Evolutionary conservation across 92 coral and sea anemone species (phyloP), one percentile per base, ranked within the genome.

Genomic region (Phenganax subtilis): DNA sequence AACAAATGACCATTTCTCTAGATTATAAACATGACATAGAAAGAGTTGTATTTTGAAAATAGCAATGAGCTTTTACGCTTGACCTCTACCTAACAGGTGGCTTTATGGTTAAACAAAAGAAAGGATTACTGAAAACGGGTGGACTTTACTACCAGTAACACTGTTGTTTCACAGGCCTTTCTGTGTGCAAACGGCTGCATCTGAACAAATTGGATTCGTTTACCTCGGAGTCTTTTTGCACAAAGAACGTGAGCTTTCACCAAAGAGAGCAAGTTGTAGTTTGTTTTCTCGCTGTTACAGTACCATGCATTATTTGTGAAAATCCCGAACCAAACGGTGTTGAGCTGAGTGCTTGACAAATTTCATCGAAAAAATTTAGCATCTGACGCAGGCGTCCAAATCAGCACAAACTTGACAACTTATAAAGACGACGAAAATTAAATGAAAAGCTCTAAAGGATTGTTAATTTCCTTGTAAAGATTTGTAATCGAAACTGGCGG

Each of bases 1-100:
- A 15, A 8, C 16, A 17, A 17, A 15, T 17, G 67, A 14, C 7
- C 25, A 28, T 15, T 14, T 2, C 67, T 27, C 2, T 7, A 14
- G 27, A 28, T 61, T 61, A 5, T 61, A 61, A 61, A 61, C n/a
- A 28, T 5, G 27, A 7, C 27, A 17, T 0, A 7, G 25, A 66
- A 66, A 66, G 12, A 30, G 31, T 47, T 30, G 28, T 30, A 53
- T 10, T 30, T 68, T 68, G n/a, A 68, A 68, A 68, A 68, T 68
- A 68, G 73, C 73, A 68, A 68, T 68, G 73, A 68, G 73, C 73
- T 68, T 68, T 68, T 68, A 73, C 77, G 77, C 59, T 73, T 73
- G 60, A 30, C 77, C 58, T 73, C 12, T 51, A 73, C 28, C 10
- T 20, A 73, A 73, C 77, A 73, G 82, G 82, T 77, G 82, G 82